Conservation (phyloP, 2,888 invertebrate species). For the Clanis bilineata region DNA sequence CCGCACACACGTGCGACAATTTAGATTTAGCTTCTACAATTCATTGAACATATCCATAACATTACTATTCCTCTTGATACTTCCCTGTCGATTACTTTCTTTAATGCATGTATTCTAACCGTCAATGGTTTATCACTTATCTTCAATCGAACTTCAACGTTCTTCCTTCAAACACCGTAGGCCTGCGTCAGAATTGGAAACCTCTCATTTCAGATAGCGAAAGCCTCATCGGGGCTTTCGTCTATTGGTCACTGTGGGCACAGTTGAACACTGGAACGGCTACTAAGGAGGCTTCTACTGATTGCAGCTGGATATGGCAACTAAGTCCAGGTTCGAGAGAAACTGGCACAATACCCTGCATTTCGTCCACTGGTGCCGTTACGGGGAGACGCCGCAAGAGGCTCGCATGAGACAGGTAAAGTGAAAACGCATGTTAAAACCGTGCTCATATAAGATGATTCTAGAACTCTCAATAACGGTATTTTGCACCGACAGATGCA, state of each 20-base stretch:
- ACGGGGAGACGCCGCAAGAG: constrained; percentile 86
- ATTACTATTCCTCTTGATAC: constrained; percentile 20
- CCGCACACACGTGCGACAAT: constrained; percentile 31
- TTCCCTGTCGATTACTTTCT: constrained; percentile 19
- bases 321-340: constrained; percentile 81
- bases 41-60: constrained; percentile 15
- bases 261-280: constrained; percentile 66
- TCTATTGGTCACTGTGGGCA: constrained; percentile 67
- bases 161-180: constrained; percentile 57
- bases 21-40: constrained; percentile 13
- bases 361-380: constrained; percentile 87
- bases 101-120: constrained; percentile 56
- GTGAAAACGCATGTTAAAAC: constrained; percentile 28
- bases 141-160: constrained; percentile 49
- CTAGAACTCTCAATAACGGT: constrained; percentile 43
- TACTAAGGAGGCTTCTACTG: constrained; percentile 80
- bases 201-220: constrained; percentile 80
- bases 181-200: constrained; percentile 79
- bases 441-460: constrained; percentile 25
- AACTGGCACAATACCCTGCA: constrained; percentile 86
- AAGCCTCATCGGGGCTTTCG: constrained; percentile 73
- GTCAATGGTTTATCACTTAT: constrained; percentile 46
- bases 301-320: constrained; percentile 82
- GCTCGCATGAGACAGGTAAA: constrained; percentile 87
- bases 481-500: constrained; percentile 24